Evolutionary conservation across 2,797 vertebrate species (phyloP).

Genomic region (Sternarchorhynchus goeldii): DNA sequence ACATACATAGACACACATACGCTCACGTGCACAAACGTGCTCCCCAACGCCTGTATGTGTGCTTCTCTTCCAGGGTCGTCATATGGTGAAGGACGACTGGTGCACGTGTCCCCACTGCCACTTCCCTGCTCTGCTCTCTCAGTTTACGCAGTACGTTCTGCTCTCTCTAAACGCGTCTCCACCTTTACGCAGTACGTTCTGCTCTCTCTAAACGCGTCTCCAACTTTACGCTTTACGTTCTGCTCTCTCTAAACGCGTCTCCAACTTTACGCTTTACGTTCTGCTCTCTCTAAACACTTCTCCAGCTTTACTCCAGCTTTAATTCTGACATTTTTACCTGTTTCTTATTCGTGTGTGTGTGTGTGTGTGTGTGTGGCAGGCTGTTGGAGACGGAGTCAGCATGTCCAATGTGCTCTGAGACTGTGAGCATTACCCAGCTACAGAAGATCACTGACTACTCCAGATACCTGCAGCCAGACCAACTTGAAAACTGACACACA

Average conservation of each 20-base stretch:
- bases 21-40: too few species aligned
- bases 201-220: neutral
- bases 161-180: neutral
- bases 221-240: slow-evolving; percentile 72
- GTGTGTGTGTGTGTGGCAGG: slow-evolving; percentile 67
- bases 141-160: slow-evolving; percentile 83
- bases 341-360: slow-evolving; percentile 6
- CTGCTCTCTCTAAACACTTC: neutral
- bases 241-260: neutral
- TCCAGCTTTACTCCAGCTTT: neutral
- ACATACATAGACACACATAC: slow-evolving; percentile 14
- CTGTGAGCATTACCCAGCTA: slow-evolving; percentile 74
- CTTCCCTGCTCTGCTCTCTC: slow-evolving; percentile 91
- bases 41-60: slow-evolving; percentile 19
- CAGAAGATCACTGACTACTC: slow-evolving; percentile 82
- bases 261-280: slow-evolving; percentile 73
- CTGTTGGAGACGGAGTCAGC: slow-evolving; percentile 82
- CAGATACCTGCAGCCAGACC: slow-evolving; percentile 77
- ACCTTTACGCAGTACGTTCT: slow-evolving; percentile 72
- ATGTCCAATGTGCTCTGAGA: slow-evolving; percentile 95
- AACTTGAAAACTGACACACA: slow-evolving; percentile 71
- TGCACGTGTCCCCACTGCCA: slow-evolving; percentile 89
- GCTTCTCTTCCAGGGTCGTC: slow-evolving; percentile 80
- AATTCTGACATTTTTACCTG: neutral
- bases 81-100: slow-evolving; percentile 95